phyloP scores from a whole-genome alignment of 2,888 invertebrate genomes.

The Drosophila formosana region DNA sequence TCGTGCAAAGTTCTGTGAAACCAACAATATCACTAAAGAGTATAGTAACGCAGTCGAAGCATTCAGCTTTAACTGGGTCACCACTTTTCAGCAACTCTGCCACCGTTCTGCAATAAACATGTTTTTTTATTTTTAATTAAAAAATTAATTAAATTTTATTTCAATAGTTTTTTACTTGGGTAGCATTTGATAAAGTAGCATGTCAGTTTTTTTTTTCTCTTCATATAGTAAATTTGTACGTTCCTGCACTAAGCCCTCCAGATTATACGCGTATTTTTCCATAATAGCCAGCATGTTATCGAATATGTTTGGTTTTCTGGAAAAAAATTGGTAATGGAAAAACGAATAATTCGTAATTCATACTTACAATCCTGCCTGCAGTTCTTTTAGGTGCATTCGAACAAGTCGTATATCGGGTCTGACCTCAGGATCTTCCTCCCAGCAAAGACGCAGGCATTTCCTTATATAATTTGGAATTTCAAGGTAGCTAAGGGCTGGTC shows the following conservation, averaged over 20 bases:
- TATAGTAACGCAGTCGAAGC: conserved; percentile 92
- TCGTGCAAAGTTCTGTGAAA: conserved; percentile 92
- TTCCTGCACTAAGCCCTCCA: conserved; percentile 93
- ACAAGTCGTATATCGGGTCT: conserved; percentile 92
- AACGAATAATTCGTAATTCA: not conserved
- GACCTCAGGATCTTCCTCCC: conserved; percentile 91
- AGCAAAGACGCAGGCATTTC: conserved; percentile 91
- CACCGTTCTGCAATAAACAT: conserved; percentile 87
- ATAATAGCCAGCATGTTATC: conserved; percentile 96
- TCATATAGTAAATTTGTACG: conserved; percentile 92
- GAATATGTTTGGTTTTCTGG: conserved; percentile 93
- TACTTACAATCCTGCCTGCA: conserved; percentile 89
- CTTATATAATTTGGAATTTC: conserved; percentile 91
- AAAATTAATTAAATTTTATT: too few species aligned
- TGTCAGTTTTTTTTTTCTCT: conserved; percentile 94
- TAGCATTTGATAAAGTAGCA: conserved; percentile 93
- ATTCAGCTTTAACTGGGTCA: conserved; percentile 92
- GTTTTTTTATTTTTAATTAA: too few species aligned
- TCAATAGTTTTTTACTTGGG: conserved; percentile 88
- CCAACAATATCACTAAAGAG: conserved; percentile 95
- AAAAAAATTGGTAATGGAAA: conserved; percentile 17
- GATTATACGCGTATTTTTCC: conserved; percentile 95
- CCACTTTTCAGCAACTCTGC: conserved; percentile 92
- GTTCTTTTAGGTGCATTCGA: conserved; percentile 91
- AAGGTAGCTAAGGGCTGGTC: conserved; percentile 89